Evolutionary conservation across 2,888 invertebrate genomes (phyloP), one percentile per base, ranked within the genome.

Genomic region (Oegoconia quadripuncta): DNA sequence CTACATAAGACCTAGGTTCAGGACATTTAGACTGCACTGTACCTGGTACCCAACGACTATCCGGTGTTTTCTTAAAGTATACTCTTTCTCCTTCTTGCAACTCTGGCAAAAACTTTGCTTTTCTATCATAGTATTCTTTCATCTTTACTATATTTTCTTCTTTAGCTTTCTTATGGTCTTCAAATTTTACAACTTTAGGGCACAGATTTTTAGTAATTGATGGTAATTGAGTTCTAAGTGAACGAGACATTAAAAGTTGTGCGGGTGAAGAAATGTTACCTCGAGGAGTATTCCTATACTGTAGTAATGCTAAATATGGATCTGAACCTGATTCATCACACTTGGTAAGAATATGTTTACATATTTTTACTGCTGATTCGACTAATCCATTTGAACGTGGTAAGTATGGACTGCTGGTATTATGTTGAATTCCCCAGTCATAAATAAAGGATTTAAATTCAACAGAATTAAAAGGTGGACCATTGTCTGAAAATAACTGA

Each of bases 201-300:
- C 37, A 33, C 20, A 43, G 15, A 4, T 36, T 36, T 17, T 37
- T 31, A 32, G 25, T 30, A 16, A 35, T 26, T 29, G 34, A 33
- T 26, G 46, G 42, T 48, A 44, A 42, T 42, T 47, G 40, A 39
- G 42, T 47, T 44, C 44, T 44, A 14, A 50, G 39, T 36, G 41
- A 31, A 37, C 47, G 43, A 16, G 45, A 47, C 47, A 47, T 50
- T 38, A 48, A 39, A 2, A 53, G 38, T 34, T 48, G 42, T 32
- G 53, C 44, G 29, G 52, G 49, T 28, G 52, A 49, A 29, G 47
- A 39, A 37, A 49, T 25, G 30, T 44, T 49, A 29, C 43, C 44
- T 43, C 50, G 48, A 27, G 48, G 46, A 39, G 46, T 47, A 29
- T 37, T 48, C 17, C 50, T 44, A 34, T 31, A 47, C 41, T 50